Conservation (phyloP, 2,113 vertebrate species). For the Oophaga pumilio region DNA sequence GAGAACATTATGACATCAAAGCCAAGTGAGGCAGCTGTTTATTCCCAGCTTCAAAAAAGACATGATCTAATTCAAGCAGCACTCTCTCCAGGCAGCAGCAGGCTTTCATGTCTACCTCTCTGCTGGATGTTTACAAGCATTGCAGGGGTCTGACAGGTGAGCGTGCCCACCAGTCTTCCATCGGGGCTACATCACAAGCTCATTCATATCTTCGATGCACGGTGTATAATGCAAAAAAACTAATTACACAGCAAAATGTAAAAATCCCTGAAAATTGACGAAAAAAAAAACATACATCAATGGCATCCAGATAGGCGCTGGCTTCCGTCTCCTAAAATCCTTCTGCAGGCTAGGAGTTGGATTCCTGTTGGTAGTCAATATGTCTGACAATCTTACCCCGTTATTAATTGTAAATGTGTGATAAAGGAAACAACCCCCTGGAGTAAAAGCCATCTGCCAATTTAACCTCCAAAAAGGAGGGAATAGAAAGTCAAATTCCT, state of each 20-base stretch:
- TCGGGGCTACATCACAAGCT: neutral
- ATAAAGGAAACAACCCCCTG: neutral
- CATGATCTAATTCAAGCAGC: neutral
- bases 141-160: conserved; percentile 41
- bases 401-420: neutral
- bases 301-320: neutral
- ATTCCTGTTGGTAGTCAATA: neutral
- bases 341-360: neutral
- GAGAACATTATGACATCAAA: conserved; percentile 25
- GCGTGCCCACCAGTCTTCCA: neutral
- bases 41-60: conserved; percentile 10
- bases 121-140: conserved; percentile 20
- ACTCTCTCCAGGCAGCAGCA: neutral
- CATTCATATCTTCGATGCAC: neutral
- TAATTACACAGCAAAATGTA: neutral
- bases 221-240: too few species aligned
- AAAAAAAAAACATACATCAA: neutral
- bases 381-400: neutral
- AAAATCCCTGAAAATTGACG: neutral
- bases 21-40: conserved; percentile 25
- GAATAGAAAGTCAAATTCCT: neutral
- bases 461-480: neutral
- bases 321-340: neutral
- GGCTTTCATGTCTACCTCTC: conserved; percentile 45
- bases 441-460: neutral